Evolutionary conservation across 92 coral and sea anemone species (phyloP), one percentile per base, ranked within the genome.

Genomic region (Blastomussa wellsi): DNA sequence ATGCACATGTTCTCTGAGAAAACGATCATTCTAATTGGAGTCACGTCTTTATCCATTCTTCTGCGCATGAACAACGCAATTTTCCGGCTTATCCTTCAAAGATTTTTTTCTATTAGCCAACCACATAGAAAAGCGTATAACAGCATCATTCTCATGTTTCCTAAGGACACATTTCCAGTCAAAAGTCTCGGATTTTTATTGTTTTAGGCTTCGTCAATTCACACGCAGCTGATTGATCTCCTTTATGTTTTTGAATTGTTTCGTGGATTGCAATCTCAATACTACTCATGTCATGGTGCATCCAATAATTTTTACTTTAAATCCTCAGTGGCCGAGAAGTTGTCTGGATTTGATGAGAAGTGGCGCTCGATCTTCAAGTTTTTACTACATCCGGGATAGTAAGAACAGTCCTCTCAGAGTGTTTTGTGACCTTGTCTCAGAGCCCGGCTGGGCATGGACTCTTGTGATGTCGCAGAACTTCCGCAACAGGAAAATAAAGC

Each of bases 371-470:
- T 19, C 70, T 26, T 86, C 90, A 13, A 82, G 87, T 17, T 67
- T 83, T 20, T 80, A 87, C 78, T 13, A 31, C 74, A 89, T 89
- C 72, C 68, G 79, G 77, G 92, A 84, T 87, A 74, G 78, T 76
- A 31, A 44, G 4, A 80, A 67, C 7, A 79, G 39, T 24, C 44
- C n/a, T 10, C 68, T 74, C 68, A 35, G 62, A 51, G 92, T 84
- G 71, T 84, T 81, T 88, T 92, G 92, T 29, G 95, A 92, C 71
- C 77, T 90, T 67, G 68, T 64, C 44, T 85, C 89, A 0, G 90
- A 91, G 72, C 69, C 89, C 53, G 88, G 90, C 38, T 74, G 83
- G 71, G 92, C 90, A 84, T 92, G 95, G 95, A 89, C 92, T 14
- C 84, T 92, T 17, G 88, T 86, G 1, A 82, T 92, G 92, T 92